phyloP scores from a whole-genome alignment of 2,888 invertebrate species.

The Drosophila diplacantha region DNA sequence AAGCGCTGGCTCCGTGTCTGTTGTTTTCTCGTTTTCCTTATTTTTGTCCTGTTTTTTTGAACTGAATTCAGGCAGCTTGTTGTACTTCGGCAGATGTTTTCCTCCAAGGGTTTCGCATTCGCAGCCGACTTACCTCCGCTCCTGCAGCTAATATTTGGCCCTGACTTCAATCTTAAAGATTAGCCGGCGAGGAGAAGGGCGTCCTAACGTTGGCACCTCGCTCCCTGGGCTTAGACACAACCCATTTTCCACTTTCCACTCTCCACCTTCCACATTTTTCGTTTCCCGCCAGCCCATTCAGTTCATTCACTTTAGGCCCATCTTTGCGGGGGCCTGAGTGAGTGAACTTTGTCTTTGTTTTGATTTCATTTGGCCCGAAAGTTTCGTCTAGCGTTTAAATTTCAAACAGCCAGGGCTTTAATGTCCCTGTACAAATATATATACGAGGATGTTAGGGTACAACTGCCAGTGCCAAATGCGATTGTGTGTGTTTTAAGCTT shows the following conservation, averaged over 20 bases:
- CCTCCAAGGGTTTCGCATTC: constrained; percentile 28
- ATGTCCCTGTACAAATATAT: constrained; percentile 7
- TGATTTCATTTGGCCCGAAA: constrained; percentile 23
- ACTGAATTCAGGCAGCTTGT: constrained; percentile 35
- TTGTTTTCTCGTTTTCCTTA: constrained; percentile 28
- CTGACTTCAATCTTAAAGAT: constrained; percentile 40
- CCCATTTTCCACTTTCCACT: constrained; percentile 11
- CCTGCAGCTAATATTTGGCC: background rate
- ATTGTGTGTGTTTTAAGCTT: constrained; percentile 44
- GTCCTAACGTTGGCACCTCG: constrained; percentile 11
- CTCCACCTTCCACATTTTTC: background rate
- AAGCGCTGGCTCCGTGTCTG: constrained; percentile 15
- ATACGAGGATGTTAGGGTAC: constrained; percentile 1
- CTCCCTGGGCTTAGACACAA: constrained; percentile 13
- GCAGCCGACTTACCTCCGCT: background rate
- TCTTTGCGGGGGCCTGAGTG: constrained; percentile 5
- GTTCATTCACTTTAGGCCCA: constrained; percentile 34
- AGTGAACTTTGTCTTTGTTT: constrained; percentile 34
- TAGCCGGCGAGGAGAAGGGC: background rate
- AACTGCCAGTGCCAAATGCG: constrained; percentile 3
- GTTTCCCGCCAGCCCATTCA: constrained; percentile 25
- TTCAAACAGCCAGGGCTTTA: constrained; percentile 11
- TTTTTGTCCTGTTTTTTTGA: constrained; percentile 17
- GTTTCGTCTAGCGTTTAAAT: constrained; percentile 31
- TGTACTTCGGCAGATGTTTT: constrained; percentile 34